phyloP scores from a whole-genome alignment of 2,113 vertebrate genomes.

The Takifugu flavidus region DNA sequence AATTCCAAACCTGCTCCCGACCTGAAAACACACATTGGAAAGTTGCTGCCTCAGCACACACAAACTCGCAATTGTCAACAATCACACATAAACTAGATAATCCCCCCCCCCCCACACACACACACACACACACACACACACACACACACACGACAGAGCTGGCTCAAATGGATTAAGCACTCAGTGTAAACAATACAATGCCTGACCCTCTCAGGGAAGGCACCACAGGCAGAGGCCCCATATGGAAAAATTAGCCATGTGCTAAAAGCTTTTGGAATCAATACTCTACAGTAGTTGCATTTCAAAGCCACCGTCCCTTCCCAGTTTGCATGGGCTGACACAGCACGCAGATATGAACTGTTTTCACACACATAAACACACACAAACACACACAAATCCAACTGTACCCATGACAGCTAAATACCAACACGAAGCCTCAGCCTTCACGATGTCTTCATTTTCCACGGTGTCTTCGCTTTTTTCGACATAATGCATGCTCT shows the following conservation, averaged over 20 bases:
- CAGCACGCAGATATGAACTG: conserved; percentile 26
- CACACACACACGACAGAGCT: conserved; percentile 7
- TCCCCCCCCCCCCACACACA: neutral
- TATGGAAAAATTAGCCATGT: conserved; percentile 61
- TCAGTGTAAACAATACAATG: conserved; percentile 50
- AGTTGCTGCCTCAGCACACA: neutral
- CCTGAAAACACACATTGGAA: neutral
- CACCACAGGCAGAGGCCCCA: conserved; percentile 50
- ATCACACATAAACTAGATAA: conserved; percentile 1
- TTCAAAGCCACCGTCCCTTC: conserved; percentile 37
- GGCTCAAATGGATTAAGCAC: conserved; percentile 39
- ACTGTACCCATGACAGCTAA: no score
- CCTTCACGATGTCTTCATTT: no score
- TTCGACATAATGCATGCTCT: no score
- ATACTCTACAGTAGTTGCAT: conserved; percentile 61
- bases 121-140: neutral
- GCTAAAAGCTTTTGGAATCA: conserved; percentile 66
- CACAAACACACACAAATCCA: conserved; percentile 8
- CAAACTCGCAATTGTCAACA: conserved; percentile 6
- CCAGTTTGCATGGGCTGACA: conserved; percentile 33
- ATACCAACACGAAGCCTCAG: no score
- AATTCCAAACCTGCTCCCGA: neutral
- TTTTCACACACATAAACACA: neutral
- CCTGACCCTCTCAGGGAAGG: conserved; percentile 31
- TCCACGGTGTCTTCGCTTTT: no score